Base-by-base conservation (phyloP, 2,797 vertebrate genomes). In the Nannoperca australis region DNA sequence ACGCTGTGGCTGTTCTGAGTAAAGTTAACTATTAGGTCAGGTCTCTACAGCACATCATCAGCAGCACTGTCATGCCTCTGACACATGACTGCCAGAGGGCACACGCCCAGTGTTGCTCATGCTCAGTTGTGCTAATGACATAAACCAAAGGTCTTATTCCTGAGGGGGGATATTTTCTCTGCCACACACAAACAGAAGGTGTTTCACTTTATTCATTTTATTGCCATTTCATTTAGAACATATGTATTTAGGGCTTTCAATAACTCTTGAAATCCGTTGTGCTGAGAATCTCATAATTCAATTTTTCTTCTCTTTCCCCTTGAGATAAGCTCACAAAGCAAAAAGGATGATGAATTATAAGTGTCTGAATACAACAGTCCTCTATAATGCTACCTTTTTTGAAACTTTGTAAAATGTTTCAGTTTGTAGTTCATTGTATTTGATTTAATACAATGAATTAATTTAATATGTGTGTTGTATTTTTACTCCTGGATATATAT, bases 101-200 rank as follows among this genome's bases (percentile, higher is more conserved):
- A 76, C 73, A 88, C 85, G 47, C 82, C 54, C 75, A 51, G 50
- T 40, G 70, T 63, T 75, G 59, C 80, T 81, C 54, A 73, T 62
- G 68, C 47, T 83, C 54, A 81, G 66, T 72, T 59, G 20, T 32
- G 18, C 15, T 66, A 38, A 40, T 74, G 56, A 70, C 59, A 65
- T 49, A 69, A 68, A 61, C 56, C 59, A 34, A 79, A 70, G 24
- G 36, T 75, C 75, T 54, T 32, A 22, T 42, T 69, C 70, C 61
- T 61, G 40, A 34, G 44, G 20, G 17, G 50, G 56, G 17, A 38
- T 27, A 72, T 30, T 18, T 54, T 54, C 5, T 66, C 14, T 50
- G 44, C 5, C 8, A 17, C 5, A 0, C 30, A 44, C 24, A n/a
- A 53, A 68, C 36, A 47, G 47, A 49, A 38, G 30, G 7, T 49